Percentiles rank a stretch among this genome's conserved stretches.
These are phyloP conservation scores for Polydrusus pterygomalis DNA, from an alignment of 2,888 invertebrate species.

Conservation along the genomic window DNA sequence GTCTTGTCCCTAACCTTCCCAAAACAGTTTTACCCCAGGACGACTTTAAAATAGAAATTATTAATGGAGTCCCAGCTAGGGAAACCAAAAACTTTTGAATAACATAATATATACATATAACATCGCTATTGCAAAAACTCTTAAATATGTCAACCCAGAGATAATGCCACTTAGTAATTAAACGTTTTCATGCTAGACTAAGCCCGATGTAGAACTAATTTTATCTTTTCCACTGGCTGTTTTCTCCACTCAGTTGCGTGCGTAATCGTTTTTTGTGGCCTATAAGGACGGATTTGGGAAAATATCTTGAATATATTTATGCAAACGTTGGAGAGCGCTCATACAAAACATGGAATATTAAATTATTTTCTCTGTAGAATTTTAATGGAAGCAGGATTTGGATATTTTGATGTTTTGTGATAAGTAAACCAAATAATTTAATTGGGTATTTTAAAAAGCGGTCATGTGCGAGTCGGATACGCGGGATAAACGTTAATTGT, in stretches of 20 bases:
- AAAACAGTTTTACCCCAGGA: no score
- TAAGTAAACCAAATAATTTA: background rate
- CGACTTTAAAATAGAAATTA: no score
- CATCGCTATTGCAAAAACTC: constrained; percentile 3
- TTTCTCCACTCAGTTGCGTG: constrained; percentile 30
- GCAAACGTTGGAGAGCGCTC: background rate
- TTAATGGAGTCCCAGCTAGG: no score
- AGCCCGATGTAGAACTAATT: constrained; percentile 29
- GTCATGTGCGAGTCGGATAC: no score
- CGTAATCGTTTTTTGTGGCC: constrained; percentile 37
- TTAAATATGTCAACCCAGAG: constrained; percentile 11
- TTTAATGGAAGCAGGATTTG: background rate
- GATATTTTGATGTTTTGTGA: background rate
- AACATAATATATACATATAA: background rate
- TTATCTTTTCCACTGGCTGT: constrained; percentile 29
- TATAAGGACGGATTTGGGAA: constrained; percentile 14
- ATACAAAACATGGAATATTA: constrained; percentile 9
- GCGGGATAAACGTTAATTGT: background rate
- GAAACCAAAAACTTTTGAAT: no score
- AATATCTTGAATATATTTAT: constrained; percentile 19
- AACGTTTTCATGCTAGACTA: constrained; percentile 38
- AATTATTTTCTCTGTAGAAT: constrained; percentile 8
- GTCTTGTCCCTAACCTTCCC: no score
- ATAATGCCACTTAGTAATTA: constrained; percentile 30
- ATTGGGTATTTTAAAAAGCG: background rate